Evolutionary conservation across 2,888 invertebrate species (phyloP), one percentile per base, ranked within the genome.

Genomic region (Cyrtodaria siliqua): DNA sequence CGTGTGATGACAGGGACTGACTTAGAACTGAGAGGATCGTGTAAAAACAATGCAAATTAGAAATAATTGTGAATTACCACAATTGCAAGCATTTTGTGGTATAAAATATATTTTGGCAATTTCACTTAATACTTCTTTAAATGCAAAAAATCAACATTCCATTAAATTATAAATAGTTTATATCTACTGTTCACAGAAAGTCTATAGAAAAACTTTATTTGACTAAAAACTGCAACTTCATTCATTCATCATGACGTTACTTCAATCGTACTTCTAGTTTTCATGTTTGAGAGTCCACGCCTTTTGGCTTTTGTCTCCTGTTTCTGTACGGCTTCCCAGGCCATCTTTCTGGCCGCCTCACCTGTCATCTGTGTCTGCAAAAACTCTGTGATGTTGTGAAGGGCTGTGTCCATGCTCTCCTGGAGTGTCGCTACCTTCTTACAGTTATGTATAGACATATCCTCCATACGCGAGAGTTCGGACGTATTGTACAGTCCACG

Each of bases 401-500:
- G 81, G 1, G 91, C 90, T 0, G 60, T 61, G 64, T 91, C 89
- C 91, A 91, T 89, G 38, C 88, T 82, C 4, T 69, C 74, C 71
- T 90, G 90, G 16, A 91, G 79, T 8, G 78, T 71, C 14, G 73
- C 70, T 14, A 91, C 88, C 50, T 85, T 84, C 16, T 75, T 68
- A 20, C 87, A 88, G 67, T 91, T 92, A 6, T 74, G 49, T 14
- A 73, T 61, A 0, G 92, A 89, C 57, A 86, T 84, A 6, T 72
- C 78, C 52, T 89, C 86, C 86, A 92, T 86, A 23, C 89, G 83
- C 1, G 78, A 74, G 33, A 92, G 82, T 67, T 91, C 91, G 0
- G 86, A 78, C 44, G 87, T 73, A 69, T 90, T 91, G 74, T 89
- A 92, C 57, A 90, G 78, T 0, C 91, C 90, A 9, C 92, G 84